These are phyloP conservation scores for Hypomecis punctinalis DNA, from an alignment of 2,888 invertebrate species.

Conservation along the genomic window DNA sequence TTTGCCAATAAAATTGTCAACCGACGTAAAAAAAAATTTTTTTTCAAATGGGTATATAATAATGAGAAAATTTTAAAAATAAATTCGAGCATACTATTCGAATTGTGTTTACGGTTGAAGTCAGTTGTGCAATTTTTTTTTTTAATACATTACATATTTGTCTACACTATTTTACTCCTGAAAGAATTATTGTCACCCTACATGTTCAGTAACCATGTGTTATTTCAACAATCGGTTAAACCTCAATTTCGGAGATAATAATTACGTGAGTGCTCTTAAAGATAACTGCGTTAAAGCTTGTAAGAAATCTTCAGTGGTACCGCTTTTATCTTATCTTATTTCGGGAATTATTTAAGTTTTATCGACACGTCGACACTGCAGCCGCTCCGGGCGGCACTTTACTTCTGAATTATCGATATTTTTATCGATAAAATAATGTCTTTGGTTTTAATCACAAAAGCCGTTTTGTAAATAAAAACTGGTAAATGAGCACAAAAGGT, in stretches of 20 bases:
- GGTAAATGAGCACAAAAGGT: no score
- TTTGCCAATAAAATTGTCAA: no score
- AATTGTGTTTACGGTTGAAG: no score
- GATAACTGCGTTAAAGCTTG: conserved; percentile 26
- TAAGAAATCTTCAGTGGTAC: conserved; percentile 26
- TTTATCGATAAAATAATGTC: conserved; percentile 22
- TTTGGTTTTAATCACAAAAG: conserved; percentile 7
- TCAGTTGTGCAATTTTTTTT: no score
- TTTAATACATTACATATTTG: no score
- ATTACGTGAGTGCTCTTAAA: conserved; percentile 26
- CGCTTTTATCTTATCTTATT: conserved; percentile 36
- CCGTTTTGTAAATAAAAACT: not conserved
- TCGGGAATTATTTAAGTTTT: conserved; percentile 61
- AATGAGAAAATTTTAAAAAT: no score
- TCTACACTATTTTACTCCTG: no score
- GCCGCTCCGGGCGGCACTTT: conserved; percentile 59
- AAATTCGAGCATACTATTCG: no score
- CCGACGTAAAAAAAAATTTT: no score
- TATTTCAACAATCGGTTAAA: conserved; percentile 35
- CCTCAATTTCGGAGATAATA: conserved; percentile 36
- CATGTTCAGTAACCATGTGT: conserved; percentile 10
- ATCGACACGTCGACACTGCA: conserved; percentile 68
- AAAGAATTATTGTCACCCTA: conserved; percentile 20
- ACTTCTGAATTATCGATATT: conserved; percentile 53
- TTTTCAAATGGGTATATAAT: no score